phyloP scores from a whole-genome alignment of 2,113 vertebrate species.

The Solea solea region DNA sequence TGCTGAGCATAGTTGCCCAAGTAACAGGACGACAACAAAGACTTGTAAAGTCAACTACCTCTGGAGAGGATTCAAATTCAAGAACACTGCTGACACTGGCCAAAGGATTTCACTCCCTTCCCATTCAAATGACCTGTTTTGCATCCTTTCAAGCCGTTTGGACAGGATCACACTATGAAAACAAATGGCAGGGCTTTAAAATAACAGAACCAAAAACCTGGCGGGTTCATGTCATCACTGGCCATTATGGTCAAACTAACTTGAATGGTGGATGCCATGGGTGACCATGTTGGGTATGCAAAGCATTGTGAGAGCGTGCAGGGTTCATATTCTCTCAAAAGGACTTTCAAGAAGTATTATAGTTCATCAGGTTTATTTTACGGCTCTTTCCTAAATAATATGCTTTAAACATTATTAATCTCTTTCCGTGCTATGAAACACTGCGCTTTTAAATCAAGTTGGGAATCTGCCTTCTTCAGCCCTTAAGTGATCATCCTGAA shows the following conservation, averaged over 20 bases:
- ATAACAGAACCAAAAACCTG: constrained; percentile 71
- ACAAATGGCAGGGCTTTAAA: constrained; percentile 70
- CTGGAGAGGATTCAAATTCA: constrained; percentile 63
- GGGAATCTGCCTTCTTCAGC: neutral
- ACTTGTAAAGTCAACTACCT: constrained; percentile 70
- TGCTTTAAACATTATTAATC: too few relatives aligned
- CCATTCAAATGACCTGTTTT: constrained; percentile 77
- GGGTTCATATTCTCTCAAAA: neutral
- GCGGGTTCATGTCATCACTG: constrained; percentile 46
- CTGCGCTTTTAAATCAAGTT: neutral
- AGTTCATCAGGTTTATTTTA: neutral
- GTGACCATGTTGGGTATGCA: constrained; percentile 64
- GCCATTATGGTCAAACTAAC: constrained; percentile 65
- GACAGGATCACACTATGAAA: constrained; percentile 59
- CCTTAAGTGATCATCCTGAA: constrained; percentile 7
- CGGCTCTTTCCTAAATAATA: neutral
- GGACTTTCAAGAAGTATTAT: neutral
- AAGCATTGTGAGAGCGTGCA: constrained; percentile 36
- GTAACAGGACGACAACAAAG: constrained; percentile 59
- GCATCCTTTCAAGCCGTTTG: constrained; percentile 53
- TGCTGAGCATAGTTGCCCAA: constrained; percentile 36
- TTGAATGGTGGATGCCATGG: constrained; percentile 56
- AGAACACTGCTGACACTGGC: constrained; percentile 57
- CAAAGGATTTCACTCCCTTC: constrained; percentile 36
- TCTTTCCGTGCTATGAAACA: neutral